Conservation (phyloP, 2,797 vertebrate species). For the Acanthurus leucopareius region DNA sequence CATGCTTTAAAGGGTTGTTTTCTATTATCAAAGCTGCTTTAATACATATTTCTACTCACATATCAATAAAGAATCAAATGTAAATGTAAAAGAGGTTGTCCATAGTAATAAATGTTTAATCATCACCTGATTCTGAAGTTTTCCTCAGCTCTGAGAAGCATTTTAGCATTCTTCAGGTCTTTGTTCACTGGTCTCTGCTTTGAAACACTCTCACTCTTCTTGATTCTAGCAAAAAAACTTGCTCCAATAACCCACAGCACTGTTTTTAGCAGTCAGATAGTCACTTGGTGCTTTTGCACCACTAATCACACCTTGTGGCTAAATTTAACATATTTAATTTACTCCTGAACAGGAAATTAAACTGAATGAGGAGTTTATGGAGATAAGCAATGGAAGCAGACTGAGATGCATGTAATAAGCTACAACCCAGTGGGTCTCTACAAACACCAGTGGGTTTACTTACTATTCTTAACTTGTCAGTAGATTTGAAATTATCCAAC, state of each 20-base stretch:
- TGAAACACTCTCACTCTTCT: background rate
- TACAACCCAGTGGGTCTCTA: background rate
- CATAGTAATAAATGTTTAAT: background rate
- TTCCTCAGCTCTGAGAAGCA: background rate
- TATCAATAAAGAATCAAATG: background rate
- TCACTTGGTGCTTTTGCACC: background rate
- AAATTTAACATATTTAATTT: slow-evolving; percentile 12
- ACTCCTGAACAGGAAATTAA: slow-evolving; percentile 19
- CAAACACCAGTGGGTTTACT: background rate
- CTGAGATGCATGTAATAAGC: background rate
- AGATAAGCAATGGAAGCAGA: background rate
- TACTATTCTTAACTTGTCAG: background rate
- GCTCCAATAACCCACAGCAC: background rate
- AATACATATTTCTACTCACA: background rate
- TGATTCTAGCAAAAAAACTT: background rate
- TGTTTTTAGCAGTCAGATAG: background rate
- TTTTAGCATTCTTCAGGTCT: background rate
- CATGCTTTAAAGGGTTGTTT: no score
- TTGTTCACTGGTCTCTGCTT: background rate
- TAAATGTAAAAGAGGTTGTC: background rate
- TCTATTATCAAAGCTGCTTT: no score
- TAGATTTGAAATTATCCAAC: slow-evolving; percentile 4
- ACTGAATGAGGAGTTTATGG: background rate
- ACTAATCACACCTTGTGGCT: background rate
- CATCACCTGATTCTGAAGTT: background rate